Base-by-base conservation (phyloP, 2,888 invertebrate species). In the Alcis repandata region DNA sequence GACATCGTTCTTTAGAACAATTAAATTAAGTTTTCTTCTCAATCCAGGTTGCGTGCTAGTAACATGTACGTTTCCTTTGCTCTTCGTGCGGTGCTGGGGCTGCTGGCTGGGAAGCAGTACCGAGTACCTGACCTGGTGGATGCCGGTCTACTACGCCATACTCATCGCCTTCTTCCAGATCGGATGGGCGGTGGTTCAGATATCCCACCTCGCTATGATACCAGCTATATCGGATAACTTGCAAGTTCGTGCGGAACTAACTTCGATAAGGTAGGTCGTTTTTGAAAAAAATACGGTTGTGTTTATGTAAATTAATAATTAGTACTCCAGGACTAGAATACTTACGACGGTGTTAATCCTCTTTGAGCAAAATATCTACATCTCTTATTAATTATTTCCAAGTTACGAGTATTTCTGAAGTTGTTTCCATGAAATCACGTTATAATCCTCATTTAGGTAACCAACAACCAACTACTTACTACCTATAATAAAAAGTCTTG, bases 111-210 rank as follows among this genome's bases (percentile, higher is more conserved):
- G 83, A 11, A 81, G 80, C 2, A 76, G 86, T 53, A 77, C 84
- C 0, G 80, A 83, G 51, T 92, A 92, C 73, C 78, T 91, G 1
- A 73, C 78, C 4, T 94, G 93, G 94, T 94, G 94, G 94, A 90
- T 94, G 84, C 90, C 95, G 0, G 74, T 94, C 1, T 95, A 95
- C 83, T 95, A 95, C 74, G 90, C 93, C 0, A 76, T 90, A 36
- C 91, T 95, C 63, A 96, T 97, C 71, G 87, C 95, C 10, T 90
- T 98, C 73, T 98, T 98, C 88, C 98, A 99, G 92, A 96, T 97
- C 73, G 98, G 98, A 11, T 99, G 98, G 98, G 98, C 99, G 0
- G 94, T 97, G 8, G 97, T 97, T 1, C 98, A 99, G 93, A 98
- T 99, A 77, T 97, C 98, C 0, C 99, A 99, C 89, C 94, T 99